A percentile compares a stretch with the other conserved stretches of the same genome.
These are phyloP conservation scores for Sphinx pinastri DNA, from an alignment of 2,888 invertebrate genomes.

Conservation along the genomic window DNA sequence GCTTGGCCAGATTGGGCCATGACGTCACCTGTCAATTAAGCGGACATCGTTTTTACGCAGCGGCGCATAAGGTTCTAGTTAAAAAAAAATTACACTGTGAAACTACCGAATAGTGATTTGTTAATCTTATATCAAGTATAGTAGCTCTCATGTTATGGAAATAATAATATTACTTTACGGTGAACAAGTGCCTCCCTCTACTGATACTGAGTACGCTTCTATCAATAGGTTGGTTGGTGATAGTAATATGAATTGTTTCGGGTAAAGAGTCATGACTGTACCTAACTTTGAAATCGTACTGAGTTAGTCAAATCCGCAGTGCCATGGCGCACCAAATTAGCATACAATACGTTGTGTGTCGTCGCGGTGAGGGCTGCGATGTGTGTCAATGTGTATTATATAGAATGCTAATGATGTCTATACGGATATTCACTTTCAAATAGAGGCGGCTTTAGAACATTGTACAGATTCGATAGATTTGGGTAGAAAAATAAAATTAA, in stretches of 20 bases:
- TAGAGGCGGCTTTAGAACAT: constrained; percentile 3
- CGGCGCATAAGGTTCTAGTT: too few relatives aligned
- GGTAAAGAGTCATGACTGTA: background rate
- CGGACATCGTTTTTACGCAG: too few relatives aligned
- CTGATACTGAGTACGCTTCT: too few relatives aligned
- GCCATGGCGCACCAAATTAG: constrained; percentile 38
- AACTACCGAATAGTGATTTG: too few relatives aligned
- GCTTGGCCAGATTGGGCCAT: too few relatives aligned
- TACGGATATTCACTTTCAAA: constrained; percentile 4
- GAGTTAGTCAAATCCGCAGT: constrained; percentile 28
- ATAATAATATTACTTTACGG: too few relatives aligned
- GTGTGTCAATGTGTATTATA: constrained; percentile 28
- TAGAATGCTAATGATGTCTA: constrained; percentile 13
- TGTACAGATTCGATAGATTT: background rate
- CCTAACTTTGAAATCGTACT: constrained; percentile 20
- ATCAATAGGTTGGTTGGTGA: too few relatives aligned
- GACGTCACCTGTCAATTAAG: too few relatives aligned
- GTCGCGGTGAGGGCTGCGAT: constrained; percentile 4
- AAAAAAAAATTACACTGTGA: too few relatives aligned
- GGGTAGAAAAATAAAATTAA: background rate
- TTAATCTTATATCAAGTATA: too few relatives aligned
- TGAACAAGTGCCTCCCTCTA: too few relatives aligned
- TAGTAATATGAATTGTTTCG: background rate
- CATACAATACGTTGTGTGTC: constrained; percentile 12
- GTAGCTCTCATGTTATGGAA: too few relatives aligned